phyloP scores from a whole-genome alignment of 2,113 vertebrate genomes.

The Anolis sagrei region DNA sequence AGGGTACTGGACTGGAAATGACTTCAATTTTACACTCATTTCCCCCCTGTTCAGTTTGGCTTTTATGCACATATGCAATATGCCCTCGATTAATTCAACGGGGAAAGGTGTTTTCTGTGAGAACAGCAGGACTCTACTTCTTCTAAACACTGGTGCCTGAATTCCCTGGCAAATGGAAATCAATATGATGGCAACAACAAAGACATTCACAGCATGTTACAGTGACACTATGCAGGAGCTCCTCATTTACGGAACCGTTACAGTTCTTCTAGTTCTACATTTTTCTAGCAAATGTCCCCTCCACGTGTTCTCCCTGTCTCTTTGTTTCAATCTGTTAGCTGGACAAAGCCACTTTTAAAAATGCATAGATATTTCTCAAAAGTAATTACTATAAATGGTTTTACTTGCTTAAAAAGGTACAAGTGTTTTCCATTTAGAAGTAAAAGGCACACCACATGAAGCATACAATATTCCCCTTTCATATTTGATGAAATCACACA shows the following conservation, averaged over 20 bases:
- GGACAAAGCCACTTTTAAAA: no score
- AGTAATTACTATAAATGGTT: no score
- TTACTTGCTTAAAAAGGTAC: no score
- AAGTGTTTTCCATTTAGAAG: no score
- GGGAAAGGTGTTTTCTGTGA: conserved; percentile 54
- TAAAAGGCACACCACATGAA: no score
- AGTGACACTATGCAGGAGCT: not conserved
- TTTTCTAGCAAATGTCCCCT: not conserved
- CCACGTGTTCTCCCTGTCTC: not conserved
- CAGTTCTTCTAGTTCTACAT: conserved; percentile 11
- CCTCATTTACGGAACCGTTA: not conserved
- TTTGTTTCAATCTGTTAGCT: not conserved
- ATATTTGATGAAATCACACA: no score
- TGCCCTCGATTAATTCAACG: conserved; percentile 48
- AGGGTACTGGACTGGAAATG: not conserved
- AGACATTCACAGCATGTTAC: not conserved
- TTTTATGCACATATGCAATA: conserved; percentile 28
- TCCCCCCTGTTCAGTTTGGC: not conserved
- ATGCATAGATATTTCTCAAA: no score
- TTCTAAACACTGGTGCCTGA: conserved; percentile 46
- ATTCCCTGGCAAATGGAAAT: conserved; percentile 58
- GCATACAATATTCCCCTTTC: no score
- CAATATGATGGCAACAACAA: conserved; percentile 43
- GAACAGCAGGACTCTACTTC: conserved; percentile 60
- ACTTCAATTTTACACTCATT: not conserved